Evolutionary conservation across 2,888 invertebrate genomes (phyloP), one percentile per base, ranked within the genome.

Genomic region (Dicyrtoma fusca): DNA sequence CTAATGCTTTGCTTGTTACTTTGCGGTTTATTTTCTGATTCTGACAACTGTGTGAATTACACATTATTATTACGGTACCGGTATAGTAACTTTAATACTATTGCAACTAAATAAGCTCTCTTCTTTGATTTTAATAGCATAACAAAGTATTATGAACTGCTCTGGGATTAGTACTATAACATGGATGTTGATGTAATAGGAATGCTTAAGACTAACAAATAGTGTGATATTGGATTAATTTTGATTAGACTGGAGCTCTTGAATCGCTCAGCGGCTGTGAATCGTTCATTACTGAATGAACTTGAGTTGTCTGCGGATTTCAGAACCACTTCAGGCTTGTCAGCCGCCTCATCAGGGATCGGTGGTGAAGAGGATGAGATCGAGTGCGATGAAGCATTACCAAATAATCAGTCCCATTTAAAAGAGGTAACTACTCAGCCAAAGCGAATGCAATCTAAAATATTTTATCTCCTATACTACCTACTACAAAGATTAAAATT

Each of bases 271-370:
- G 83, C 82, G 51, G 80, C 82, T 51, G 82, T 83, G 8, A 83
- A 84, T 76, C 84, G 92, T 75, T 94, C 95, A 23, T 87, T 96
- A 73, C 92, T 93, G 82, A 93, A 92, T 78, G 95, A 96, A 87
- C 92, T 96, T 90, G 94, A 95, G 76, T 82, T 84, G 79, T 83
- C 84, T 5, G 83, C 82, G 11, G 79, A 79, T 68, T 80, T 80
- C 66, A 73, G 79, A 65, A 80, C 78, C 47, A 81, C 77, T 53
- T 81, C 80, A 72, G 80, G 79, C 49, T 88, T 91, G 65, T 89
- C 89, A 79, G 91, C 91, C 57, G 81, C 83, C 69, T 82, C 79
- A 2, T 81, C 81, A 53, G 79, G 81, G 25, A 82, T 82, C 45
- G 81, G 82, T 25, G 83, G 83, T 11, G 84, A 81, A 66, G 81